Evolutionary conservation across 2,797 vertebrate species (phyloP).

Genomic region (Acanthiza pusilla): DNA sequence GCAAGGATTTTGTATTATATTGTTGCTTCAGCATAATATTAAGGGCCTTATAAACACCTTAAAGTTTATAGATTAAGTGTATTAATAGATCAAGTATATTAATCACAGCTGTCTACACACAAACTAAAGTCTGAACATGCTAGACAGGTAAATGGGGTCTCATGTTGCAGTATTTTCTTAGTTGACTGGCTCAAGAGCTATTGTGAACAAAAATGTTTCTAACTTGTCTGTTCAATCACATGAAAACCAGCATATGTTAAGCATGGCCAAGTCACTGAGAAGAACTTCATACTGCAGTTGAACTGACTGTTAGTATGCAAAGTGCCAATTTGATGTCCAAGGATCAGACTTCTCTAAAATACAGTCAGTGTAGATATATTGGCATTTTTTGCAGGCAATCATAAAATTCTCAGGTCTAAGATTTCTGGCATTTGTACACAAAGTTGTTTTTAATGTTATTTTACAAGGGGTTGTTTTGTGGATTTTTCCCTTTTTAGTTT

Average conservation of each 20-base stretch:
- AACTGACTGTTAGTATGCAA: background rate
- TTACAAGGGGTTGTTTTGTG: background rate
- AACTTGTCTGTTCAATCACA: background rate
- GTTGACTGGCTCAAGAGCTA: background rate
- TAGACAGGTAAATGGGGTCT: background rate
- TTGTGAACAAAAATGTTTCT: background rate
- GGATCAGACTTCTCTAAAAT: background rate
- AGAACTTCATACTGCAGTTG: background rate
- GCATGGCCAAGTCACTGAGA: background rate
- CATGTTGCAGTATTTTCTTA: background rate
- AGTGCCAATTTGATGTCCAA: background rate
- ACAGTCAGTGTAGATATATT: background rate
- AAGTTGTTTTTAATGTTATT: background rate
- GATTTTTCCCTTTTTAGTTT: background rate
- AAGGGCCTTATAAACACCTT: background rate
- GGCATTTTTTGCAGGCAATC: background rate
- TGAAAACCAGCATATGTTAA: background rate
- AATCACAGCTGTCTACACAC: background rate
- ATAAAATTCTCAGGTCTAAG: background rate
- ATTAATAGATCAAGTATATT: background rate
- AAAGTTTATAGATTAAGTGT: background rate
- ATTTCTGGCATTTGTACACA: background rate
- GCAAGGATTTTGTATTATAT: background rate
- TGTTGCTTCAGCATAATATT: background rate
- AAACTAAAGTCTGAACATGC: background rate